These are phyloP conservation scores for Acanthopagrus latus DNA, from an alignment of 2,797 vertebrate genomes.

Conservation along the genomic window DNA sequence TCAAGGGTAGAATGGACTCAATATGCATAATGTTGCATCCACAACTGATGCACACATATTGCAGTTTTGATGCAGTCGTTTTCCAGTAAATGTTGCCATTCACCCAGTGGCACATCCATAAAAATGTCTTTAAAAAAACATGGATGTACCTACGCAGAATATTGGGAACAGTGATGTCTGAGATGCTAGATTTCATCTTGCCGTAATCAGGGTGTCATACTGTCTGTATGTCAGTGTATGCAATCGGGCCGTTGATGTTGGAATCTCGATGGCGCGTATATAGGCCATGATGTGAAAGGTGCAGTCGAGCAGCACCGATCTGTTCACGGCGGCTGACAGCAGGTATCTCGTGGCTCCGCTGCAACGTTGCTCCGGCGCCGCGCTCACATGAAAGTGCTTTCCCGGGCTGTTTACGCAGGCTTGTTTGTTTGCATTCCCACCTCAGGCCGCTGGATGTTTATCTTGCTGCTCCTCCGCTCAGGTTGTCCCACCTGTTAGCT, in stretches of 20 bases:
- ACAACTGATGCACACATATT: neutral
- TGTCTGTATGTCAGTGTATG: neutral
- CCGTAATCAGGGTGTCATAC: neutral
- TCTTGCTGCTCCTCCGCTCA: neutral
- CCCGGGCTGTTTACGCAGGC: constrained; percentile 13
- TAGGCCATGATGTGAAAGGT: constrained; percentile 18
- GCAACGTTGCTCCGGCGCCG: constrained; percentile 11
- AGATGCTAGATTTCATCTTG: neutral
- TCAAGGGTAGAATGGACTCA: neutral
- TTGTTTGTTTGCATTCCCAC: constrained; percentile 40
- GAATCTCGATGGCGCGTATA: neutral
- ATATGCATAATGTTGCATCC: neutral
- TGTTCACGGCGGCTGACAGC: constrained; percentile 33
- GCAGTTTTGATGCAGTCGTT: neutral
- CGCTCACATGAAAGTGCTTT: constrained; percentile 31
- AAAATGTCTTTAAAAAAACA: neutral
- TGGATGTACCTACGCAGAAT: neutral
- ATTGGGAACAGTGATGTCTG: neutral
- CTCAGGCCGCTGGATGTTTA: constrained; percentile 33
- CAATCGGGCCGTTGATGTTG: neutral
- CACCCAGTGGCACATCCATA: neutral
- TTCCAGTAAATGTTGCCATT: neutral
- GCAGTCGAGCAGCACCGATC: constrained; percentile 18
- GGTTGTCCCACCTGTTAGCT: constrained; percentile 34
- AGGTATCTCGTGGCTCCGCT: constrained; percentile 22